Conservation (phyloP, 2,113 vertebrate species). For the Romanogobio albipinnatus region DNA sequence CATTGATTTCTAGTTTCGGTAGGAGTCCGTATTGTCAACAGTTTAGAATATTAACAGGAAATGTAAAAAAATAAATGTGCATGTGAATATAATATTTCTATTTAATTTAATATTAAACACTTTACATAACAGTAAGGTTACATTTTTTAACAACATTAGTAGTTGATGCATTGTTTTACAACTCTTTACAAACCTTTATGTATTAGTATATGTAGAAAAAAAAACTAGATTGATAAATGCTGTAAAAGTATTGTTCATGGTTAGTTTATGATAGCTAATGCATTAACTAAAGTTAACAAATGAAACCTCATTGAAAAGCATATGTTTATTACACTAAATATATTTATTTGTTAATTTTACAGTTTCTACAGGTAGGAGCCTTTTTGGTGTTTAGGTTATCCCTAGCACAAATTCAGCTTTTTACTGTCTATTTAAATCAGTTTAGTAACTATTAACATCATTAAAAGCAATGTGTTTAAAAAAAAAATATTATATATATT, state of each 20-base stretch:
- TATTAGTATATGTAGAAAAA: background rate
- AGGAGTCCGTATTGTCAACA: background rate
- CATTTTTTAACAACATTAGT: background rate
- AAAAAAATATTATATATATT: background rate
- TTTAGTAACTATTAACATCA: background rate
- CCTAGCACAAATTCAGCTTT: background rate
- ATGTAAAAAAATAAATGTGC: background rate
- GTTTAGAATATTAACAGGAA: conserved; percentile 33
- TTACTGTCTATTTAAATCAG: background rate
- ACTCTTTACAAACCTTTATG: background rate
- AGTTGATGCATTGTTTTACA: background rate
- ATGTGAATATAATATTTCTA: background rate
- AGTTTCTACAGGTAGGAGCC: background rate
- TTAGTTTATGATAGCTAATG: background rate
- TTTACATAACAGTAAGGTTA: background rate
- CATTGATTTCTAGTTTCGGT: conserved; percentile 1
- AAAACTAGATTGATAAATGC: background rate
- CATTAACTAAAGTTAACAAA: background rate
- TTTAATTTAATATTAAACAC: background rate
- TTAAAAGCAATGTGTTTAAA: background rate
- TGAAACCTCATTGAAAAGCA: background rate
- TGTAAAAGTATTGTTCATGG: background rate
- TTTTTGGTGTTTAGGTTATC: background rate
- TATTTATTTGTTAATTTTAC: background rate
- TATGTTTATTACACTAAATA: background rate